Conservation (phyloP, 2,113 vertebrate genomes). For the Naja naja region DNA sequence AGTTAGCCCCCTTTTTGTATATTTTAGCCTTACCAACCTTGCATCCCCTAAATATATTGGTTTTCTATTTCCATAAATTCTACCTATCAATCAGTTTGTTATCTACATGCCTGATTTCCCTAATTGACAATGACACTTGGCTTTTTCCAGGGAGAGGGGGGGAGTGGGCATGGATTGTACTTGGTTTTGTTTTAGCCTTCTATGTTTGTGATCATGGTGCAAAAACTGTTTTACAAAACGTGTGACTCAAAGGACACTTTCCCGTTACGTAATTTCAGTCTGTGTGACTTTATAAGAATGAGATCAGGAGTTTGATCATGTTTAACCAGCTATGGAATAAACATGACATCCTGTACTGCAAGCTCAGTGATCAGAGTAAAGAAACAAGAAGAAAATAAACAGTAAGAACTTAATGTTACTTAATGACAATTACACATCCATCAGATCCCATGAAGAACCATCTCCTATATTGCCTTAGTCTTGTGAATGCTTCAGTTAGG, state of each 20-base stretch:
- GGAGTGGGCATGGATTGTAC: not conserved
- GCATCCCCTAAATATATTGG: not conserved
- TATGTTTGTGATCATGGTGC: not conserved
- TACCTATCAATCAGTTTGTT: not conserved
- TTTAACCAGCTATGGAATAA: conserved; percentile 20
- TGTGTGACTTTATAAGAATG: not conserved
- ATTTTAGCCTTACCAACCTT: not conserved
- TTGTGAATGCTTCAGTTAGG: conserved; percentile 7
- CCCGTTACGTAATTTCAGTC: not conserved
- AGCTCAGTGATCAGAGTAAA: not conserved
- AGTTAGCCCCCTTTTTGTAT: not conserved
- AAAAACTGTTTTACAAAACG: not conserved
- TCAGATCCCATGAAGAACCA: not conserved
- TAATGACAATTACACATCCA: not conserved
- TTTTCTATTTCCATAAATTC: not conserved
- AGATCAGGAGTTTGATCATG: not conserved
- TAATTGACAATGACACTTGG: not conserved
- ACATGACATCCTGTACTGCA: not conserved
- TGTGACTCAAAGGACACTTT: not conserved
- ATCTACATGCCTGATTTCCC: not conserved
- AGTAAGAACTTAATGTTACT: not conserved
- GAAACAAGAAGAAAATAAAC: conserved; percentile 8
- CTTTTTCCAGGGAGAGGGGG: not conserved
- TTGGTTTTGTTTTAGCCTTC: not conserved
- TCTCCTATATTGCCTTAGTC: not conserved